phyloP scores from a whole-genome alignment of 2,888 invertebrate genomes.

The Polydrusus tereticollis region DNA sequence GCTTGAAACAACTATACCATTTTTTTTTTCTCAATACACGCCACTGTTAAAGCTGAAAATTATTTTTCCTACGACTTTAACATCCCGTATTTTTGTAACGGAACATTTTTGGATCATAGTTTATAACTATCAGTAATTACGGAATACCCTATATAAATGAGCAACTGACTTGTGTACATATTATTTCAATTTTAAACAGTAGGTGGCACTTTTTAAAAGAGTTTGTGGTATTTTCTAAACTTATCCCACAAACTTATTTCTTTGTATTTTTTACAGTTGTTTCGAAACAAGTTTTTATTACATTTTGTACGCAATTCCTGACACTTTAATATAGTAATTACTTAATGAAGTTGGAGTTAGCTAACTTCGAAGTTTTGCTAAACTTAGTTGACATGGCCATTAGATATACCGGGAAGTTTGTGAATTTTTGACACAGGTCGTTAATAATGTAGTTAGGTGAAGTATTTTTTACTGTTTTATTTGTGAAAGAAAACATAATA shows the following conservation, averaged over 20 bases:
- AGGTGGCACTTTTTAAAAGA: too few species aligned
- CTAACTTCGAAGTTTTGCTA: neutral
- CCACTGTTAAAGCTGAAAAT: too few species aligned
- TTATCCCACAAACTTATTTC: neutral
- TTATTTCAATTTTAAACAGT: too few species aligned
- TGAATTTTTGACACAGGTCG: neutral
- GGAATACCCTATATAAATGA: too few species aligned
- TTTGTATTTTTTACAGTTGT: neutral
- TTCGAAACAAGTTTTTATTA: neutral
- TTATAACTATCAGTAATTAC: too few species aligned
- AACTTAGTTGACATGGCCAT: neutral
- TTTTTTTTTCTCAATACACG: too few species aligned
- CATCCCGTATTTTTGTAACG: too few species aligned
- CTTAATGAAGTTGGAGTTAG: constrained; percentile 5
- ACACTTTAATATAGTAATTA: constrained; percentile 3
- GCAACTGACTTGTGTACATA: too few species aligned
- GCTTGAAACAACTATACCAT: too few species aligned
- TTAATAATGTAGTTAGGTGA: neutral
- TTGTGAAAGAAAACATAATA: neutral
- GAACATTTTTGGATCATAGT: too few species aligned
- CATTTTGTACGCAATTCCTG: neutral
- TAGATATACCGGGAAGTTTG: neutral
- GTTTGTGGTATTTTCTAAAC: too few species aligned
- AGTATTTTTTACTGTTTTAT: neutral
- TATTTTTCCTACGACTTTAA: too few species aligned